These are phyloP conservation scores for Tyto alba DNA, from an alignment of 2,113 vertebrate species.

Conservation along the genomic window DNA sequence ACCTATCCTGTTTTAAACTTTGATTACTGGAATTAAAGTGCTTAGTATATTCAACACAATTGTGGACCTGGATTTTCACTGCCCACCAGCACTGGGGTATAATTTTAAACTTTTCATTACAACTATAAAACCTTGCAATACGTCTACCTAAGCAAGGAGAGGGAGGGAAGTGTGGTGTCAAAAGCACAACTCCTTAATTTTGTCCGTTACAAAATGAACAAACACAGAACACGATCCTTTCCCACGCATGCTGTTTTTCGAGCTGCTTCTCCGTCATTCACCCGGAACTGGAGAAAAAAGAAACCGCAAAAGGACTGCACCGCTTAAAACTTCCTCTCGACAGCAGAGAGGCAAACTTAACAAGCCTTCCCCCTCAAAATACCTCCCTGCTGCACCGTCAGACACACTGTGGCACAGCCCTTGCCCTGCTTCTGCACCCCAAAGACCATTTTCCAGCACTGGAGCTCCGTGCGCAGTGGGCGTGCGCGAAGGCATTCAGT, in stretches of 20 bases:
- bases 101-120: neutral
- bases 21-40: slow-evolving; percentile 20
- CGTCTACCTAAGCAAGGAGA: neutral
- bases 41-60: neutral
- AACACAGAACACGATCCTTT: neutral
- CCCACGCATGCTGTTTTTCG: neutral
- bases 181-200: neutral
- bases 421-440: neutral
- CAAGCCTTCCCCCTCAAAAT: neutral
- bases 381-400: neutral
- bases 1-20: neutral
- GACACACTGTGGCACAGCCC: neutral
- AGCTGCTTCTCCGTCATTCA: neutral
- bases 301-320: neutral
- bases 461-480: neutral
- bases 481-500: neutral
- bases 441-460: neutral
- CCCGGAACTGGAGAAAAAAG: neutral
- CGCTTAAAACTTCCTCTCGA: neutral
- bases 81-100: neutral
- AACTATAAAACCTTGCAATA: neutral
- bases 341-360: neutral
- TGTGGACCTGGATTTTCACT: slow-evolving; percentile 1
- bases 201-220: neutral
- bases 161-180: neutral